Evolutionary conservation across 2,888 invertebrate species (phyloP).

Genomic region (Zaprionus bogoriensis): DNA sequence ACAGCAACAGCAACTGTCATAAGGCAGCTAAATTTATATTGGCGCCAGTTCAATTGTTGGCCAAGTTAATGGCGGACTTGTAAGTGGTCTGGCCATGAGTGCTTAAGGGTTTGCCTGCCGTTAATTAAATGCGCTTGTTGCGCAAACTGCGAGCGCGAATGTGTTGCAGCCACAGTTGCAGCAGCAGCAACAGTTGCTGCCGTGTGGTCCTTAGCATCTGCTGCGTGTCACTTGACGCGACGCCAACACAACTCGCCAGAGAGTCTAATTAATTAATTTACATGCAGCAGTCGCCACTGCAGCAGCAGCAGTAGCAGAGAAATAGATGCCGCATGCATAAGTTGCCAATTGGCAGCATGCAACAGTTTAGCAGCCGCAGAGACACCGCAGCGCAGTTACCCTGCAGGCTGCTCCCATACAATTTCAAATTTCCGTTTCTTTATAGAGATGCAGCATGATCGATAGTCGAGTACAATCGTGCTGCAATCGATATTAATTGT

Average conservation of each 20-base stretch:
- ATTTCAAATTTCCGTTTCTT: too few relatives aligned
- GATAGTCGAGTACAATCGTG: too few relatives aligned
- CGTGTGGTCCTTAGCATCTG: slow-evolving; percentile 56
- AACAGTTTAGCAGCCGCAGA: slow-evolving; percentile 4
- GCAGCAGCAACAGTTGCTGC: slow-evolving; percentile 5
- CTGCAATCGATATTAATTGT: too few relatives aligned
- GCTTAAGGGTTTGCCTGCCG: slow-evolving; percentile 59
- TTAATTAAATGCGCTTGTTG: slow-evolving; percentile 70
- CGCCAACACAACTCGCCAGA: slow-evolving; percentile 41
- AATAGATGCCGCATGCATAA: slow-evolving; percentile 24
- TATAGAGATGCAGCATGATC: too few relatives aligned
- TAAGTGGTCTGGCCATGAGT: slow-evolving; percentile 56
- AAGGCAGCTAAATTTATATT: slow-evolving; percentile 54
- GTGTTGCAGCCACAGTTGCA: background rate
- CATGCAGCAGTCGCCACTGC: slow-evolving; percentile 54
- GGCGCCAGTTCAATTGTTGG: slow-evolving; percentile 64
- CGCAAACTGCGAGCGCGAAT: too few relatives aligned
- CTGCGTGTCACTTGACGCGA: slow-evolving; percentile 44
- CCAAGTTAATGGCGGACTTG: slow-evolving; percentile 44
- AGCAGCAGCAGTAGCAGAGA: slow-evolving; percentile 19
- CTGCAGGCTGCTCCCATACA: too few relatives aligned
- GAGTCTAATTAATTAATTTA: slow-evolving; percentile 74
- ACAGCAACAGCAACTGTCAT: slow-evolving; percentile 50
- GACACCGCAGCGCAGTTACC: slow-evolving; percentile 12
- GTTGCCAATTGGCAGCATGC: slow-evolving; percentile 43